Evolutionary conservation across 2,113 vertebrate species (phyloP).

Genomic region (Hippocampus zosterae): DNA sequence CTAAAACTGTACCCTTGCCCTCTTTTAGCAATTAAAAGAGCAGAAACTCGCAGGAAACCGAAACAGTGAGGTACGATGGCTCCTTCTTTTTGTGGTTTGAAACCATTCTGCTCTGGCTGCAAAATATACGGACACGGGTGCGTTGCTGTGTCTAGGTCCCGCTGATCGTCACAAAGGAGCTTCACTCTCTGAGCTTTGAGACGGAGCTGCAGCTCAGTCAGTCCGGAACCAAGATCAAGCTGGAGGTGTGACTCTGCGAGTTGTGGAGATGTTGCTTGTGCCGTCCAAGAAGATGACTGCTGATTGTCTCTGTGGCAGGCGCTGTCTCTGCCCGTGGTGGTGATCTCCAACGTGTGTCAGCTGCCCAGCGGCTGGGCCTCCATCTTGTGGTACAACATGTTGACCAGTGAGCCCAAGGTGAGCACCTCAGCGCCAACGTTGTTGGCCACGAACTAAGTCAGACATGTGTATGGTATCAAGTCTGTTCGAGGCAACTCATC

Average conservation of each 20-base stretch:
- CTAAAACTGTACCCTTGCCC: conserved; percentile 4
- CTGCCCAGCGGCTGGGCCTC: conserved; percentile 97
- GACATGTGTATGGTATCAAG: no score
- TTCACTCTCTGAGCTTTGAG: conserved; percentile 94
- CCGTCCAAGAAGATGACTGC: not conserved
- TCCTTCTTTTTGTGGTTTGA: not conserved
- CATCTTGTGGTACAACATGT: conserved; percentile 98
- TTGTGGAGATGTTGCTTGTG: not conserved
- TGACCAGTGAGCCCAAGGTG: conserved; percentile 87
- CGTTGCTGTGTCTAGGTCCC: conserved; percentile 75
- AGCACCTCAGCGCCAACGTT: not conserved
- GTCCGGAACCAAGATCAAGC: conserved; percentile 80
- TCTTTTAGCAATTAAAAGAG: conserved; percentile 91
- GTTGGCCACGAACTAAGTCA: not conserved
- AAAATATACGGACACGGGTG: not conserved
- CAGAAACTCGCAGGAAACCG: conserved; percentile 87
- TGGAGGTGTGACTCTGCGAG: conserved; percentile 75
- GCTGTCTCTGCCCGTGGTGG: conserved; percentile 87
- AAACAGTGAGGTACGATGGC: conserved; percentile 84
- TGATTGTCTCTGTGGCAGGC: conserved; percentile 65
- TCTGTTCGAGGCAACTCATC: no score
- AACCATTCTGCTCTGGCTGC: not conserved
- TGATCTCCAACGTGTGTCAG: conserved; percentile 97
- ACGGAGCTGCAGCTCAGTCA: conserved; percentile 87
- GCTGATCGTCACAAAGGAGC: conserved; percentile 95